Evolutionary conservation across 2,113 vertebrate species (phyloP).

Genomic region (Picathartes gymnocephalus): DNA sequence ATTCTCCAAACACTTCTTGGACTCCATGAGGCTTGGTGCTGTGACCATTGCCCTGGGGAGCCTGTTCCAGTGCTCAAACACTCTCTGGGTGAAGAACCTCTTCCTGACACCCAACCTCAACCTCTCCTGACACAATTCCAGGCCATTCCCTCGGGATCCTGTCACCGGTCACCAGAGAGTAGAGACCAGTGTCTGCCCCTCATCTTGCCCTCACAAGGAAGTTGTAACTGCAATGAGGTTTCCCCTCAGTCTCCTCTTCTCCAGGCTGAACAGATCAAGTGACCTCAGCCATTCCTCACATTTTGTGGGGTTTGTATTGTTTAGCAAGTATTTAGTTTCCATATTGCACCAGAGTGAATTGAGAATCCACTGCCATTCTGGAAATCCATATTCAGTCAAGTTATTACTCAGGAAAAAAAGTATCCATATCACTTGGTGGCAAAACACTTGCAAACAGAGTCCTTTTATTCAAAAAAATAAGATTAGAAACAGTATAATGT

Average conservation of each 20-base stretch:
- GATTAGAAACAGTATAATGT: neutral
- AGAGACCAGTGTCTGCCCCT: neutral
- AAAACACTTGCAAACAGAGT: neutral
- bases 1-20: fast-evolving
- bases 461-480: neutral
- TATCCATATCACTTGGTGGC: fast-evolving
- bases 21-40: neutral
- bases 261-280: neutral
- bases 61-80: neutral
- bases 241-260: neutral
- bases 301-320: neutral
- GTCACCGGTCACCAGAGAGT: neutral
- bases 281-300: neutral
- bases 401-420: neutral
- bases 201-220: neutral
- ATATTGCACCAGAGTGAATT: neutral
- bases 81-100: fast-evolving
- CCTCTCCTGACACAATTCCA: neutral
- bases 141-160: neutral
- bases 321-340: neutral
- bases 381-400: neutral
- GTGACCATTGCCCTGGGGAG: neutral
- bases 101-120: neutral
- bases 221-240: neutral
- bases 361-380: neutral